Base-by-base conservation (phyloP, 2,113 vertebrate species). In the Rhinogobius similis region DNA sequence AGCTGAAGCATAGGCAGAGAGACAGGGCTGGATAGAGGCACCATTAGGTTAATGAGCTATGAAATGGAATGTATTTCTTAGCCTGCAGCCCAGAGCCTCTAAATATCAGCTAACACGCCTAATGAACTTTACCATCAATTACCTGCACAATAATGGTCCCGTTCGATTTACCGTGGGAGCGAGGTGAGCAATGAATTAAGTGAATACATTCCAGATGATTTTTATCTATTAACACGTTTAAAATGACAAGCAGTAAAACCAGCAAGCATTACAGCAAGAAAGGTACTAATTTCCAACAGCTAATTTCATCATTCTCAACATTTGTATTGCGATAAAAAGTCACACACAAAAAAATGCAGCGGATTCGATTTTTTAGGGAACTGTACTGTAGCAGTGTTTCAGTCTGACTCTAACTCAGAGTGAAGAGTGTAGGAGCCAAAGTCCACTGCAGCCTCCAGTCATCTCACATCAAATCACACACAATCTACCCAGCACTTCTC, bases 41-140 rank as follows among this genome's bases (percentile, higher is more conserved):
- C 71, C 82, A 79, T 86, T 83, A 87, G 78, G 73, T 83, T 89
- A 89, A 90, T 86, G 86, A 88, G 86, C 75, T 83, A 82, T 88
- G 86, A 89, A 89, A 90, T 87, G 76, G 86, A 87, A 88, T 86
- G 86, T 77, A 83, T 87, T 86, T 82, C 80, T 89, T 75, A 67
- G 81, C 82, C 76, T 24, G 56, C 74, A 68, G 82, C 70, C 74
- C 76, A 72, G 67, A 80, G 73, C 83, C 73, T 71, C 69, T 86
- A 84, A 87, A 85, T 82, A 84, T 77, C 82, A 87, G 73, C 88
- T 87, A 81, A 86, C 78, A 73, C 46, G 61, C 50, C 67, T 84
- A 85, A 88, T 86, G 79, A 89, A 88, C 83, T 86, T 90, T 78
- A 87, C 23, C 77, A 77, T 88, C 87, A 87, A 85, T 88, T 85